phyloP scores from a whole-genome alignment of 2,888 invertebrate species.

The Apantesis nais region DNA sequence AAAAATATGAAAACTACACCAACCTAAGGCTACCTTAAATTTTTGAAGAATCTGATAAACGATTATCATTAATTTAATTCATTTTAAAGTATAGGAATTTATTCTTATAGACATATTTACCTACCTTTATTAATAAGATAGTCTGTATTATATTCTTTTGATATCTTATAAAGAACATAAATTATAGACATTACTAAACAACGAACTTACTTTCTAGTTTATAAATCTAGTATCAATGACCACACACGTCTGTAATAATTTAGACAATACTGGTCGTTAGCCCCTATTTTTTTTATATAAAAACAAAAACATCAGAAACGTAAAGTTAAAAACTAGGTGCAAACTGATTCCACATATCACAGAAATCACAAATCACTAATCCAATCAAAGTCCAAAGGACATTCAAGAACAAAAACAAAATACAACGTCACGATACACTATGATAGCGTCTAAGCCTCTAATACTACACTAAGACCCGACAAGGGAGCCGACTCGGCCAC shows the following conservation, averaged over 20 bases:
- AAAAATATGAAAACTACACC: neutral
- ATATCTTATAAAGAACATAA: too few species aligned
- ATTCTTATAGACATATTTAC: neutral
- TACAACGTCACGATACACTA: slow-evolving; percentile 66
- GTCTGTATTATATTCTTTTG: too few species aligned
- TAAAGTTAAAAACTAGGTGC: neutral
- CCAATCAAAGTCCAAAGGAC: slow-evolving; percentile 42
- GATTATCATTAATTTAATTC: too few species aligned
- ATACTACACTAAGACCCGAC: slow-evolving; percentile 74
- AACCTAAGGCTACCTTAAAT: neutral
- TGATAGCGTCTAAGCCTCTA: slow-evolving; percentile 72
- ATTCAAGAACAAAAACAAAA: slow-evolving; percentile 51
- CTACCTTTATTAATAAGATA: too few species aligned
- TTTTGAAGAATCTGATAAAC: neutral
- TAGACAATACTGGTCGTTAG: too few species aligned
- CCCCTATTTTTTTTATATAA: too few species aligned
- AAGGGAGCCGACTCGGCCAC: slow-evolving; percentile 71
- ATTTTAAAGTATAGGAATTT: neutral
- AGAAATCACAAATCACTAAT: slow-evolving; percentile 44
- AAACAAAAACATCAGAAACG: neutral
- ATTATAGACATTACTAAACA: too few species aligned
- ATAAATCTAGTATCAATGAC: too few species aligned
- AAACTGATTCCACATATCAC: slow-evolving; percentile 6
- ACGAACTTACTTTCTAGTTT: too few species aligned
- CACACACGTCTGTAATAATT: too few species aligned